phyloP scores from a whole-genome alignment of 2,888 invertebrate species.

The Leptodirus hochenwartii region DNA sequence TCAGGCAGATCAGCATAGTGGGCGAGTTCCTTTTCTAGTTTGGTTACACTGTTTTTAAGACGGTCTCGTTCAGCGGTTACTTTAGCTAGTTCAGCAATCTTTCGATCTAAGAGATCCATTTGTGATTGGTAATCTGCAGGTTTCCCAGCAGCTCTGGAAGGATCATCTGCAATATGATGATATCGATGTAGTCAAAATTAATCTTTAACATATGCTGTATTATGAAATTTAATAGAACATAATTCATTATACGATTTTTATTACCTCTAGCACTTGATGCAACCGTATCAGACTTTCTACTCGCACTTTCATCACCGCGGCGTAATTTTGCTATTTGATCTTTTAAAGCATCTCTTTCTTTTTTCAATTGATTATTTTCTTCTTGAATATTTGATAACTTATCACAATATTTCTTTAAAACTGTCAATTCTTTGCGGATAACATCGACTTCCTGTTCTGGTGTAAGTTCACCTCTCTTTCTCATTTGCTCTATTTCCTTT shows the following conservation, averaged over 20 bases:
- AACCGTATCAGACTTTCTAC: slow-evolving; percentile 1
- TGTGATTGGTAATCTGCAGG: slow-evolving; percentile 8
- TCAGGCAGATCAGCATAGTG: slow-evolving; percentile 17
- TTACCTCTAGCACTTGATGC: no score
- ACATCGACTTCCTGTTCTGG: slow-evolving; percentile 20
- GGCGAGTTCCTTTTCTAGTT: slow-evolving; percentile 19
- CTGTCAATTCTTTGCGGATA: slow-evolving; percentile 20
- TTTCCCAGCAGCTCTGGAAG: slow-evolving; percentile 4
- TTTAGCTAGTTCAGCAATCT: slow-evolving; percentile 8
- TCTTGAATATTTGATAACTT: slow-evolving; percentile 20
- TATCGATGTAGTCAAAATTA: background rate
- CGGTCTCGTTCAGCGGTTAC: slow-evolving; percentile 18
- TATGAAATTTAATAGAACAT: no score
- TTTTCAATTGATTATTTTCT: slow-evolving; percentile 20
- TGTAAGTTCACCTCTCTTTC: slow-evolving; percentile 13
- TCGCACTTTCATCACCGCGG: slow-evolving; percentile 4
- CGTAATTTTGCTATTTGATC: slow-evolving; percentile 7
- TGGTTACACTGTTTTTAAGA: slow-evolving; percentile 15
- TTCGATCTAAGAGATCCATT: slow-evolving; percentile 6
- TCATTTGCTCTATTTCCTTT: slow-evolving; percentile 18
- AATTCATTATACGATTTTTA: no score
- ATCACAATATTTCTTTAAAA: slow-evolving; percentile 21
- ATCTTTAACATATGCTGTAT: no score
- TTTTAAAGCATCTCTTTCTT: slow-evolving; percentile 10
- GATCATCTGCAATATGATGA: background rate